Evolutionary conservation across 1,140 invertebrate species (phyloP).

Genomic region (Lethocerus indicus): DNA sequence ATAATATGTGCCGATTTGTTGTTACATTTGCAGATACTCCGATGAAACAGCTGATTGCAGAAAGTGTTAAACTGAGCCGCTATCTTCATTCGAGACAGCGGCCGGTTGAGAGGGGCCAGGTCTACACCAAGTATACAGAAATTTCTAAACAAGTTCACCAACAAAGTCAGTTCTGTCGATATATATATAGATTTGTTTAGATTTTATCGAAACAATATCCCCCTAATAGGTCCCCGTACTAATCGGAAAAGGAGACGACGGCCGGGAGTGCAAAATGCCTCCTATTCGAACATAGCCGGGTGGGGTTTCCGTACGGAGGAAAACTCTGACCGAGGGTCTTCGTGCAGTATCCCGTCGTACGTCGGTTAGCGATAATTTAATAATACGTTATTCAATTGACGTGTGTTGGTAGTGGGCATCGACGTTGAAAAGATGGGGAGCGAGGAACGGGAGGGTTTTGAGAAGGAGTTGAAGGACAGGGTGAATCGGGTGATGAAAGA

Average conservation of each 20-base stretch:
- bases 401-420: constrained; percentile 18
- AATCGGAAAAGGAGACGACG: no score
- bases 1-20: neutral
- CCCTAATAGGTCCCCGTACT: no score
- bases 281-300: no score
- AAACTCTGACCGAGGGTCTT: no score
- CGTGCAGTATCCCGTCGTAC: no score
- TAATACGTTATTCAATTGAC: neutral
- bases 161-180: neutral
- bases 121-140: constrained; percentile 27
- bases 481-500: constrained; percentile 30
- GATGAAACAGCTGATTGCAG: constrained; percentile 29
- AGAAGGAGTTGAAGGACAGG: constrained; percentile 18
- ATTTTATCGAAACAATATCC: no score
- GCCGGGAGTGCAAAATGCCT: no score
- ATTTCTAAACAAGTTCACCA: constrained; percentile 21
- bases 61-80: constrained; percentile 32
- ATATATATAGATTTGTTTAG: neutral
- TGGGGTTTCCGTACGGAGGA: no score
- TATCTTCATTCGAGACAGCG: constrained; percentile 38
- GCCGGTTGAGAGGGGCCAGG: constrained; percentile 37
- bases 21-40: constrained; percentile 27
- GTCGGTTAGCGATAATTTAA: no score
- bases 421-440: constrained; percentile 23
- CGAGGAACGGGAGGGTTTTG: constrained; percentile 21